Percentiles rank a stretch among this genome's conserved stretches.
These are phyloP conservation scores for Dromaius novaehollandiae DNA, from an alignment of 2,113 vertebrate genomes.

Conservation along the genomic window DNA sequence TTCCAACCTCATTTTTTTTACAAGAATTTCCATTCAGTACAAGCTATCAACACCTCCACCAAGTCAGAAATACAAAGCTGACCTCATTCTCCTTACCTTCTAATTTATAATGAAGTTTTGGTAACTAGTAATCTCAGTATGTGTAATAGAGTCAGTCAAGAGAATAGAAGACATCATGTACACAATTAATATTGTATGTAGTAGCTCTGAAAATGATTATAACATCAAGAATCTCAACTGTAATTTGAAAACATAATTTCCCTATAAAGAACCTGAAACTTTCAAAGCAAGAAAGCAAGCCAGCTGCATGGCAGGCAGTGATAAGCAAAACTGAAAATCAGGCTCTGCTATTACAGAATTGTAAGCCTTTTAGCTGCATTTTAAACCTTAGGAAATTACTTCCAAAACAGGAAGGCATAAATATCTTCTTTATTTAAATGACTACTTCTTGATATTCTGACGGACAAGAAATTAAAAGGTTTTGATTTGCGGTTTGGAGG, in stretches of 20 bases:
- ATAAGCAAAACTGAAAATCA: constrained; percentile 60
- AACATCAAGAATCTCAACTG: constrained; percentile 20
- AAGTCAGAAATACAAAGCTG: constrained; percentile 30
- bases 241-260: constrained; percentile 59
- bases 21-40: constrained; percentile 22
- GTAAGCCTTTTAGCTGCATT: constrained; percentile 27
- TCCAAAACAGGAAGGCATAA: background rate
- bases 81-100: background rate
- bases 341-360: constrained; percentile 8
- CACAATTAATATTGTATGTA: constrained; percentile 34
- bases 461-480: background rate
- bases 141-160: constrained; percentile 10
- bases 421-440: constrained; percentile 31
- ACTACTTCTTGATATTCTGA: background rate
- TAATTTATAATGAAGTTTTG: constrained; percentile 52
- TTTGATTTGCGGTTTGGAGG: background rate
- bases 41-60: constrained; percentile 48
- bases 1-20: constrained; percentile 19
- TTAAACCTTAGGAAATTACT: constrained; percentile 27
- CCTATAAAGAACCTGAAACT: constrained; percentile 50
- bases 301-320: constrained; percentile 51
- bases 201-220: constrained; percentile 11
- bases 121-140: constrained; percentile 31
- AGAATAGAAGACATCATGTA: background rate
- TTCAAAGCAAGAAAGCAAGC: constrained; percentile 27